Base-by-base conservation (phyloP, 2,797 vertebrate species). In the Hydrocynus forskahlii region DNA sequence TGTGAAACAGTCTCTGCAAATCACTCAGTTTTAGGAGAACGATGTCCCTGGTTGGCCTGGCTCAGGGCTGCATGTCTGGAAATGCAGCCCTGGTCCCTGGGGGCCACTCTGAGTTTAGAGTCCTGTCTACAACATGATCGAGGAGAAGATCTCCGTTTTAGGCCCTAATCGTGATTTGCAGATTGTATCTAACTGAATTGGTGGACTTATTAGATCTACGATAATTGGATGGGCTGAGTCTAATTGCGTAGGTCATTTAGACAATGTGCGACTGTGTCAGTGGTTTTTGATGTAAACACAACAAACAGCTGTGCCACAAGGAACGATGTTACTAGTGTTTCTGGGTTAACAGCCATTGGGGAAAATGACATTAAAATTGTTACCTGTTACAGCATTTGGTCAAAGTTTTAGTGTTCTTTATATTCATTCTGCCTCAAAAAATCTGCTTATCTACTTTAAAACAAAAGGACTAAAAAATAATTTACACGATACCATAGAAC, bases 131-230 rank as follows among this genome's bases (percentile, higher is more conserved):
- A 71, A 54, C 50, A 40, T 57, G 45, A 59, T 16, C 66, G 25
- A 48, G 4, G 45, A 75, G 67, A 68, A 12, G 35, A 9, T 52
- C 45, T 80, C 25, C 17, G 21, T 75, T 83, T 75, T 63, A 50
- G 66, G 19, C 50, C 13, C 12, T 80, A 57, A 74, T 78, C 25
- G 29, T 80, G 14, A 59, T 70, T 80, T 9, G 16, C 59, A 82
- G 68, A 73, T 85, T 74, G 23, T 40, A 63, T 69, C 48, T 63
- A 74, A 80, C 43, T 8, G 19, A 80, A 69, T 70, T 81, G 35
- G 21, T 48, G 55, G 50, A 64, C 67, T 75, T 71, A 59, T 66
- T 82, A 55, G 52, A 70, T 83, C 45, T 76, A 71, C 38, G 25
- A 69, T 59, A 76, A 64, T 76, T 72, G 21, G 55, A 75, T 64